Conservation (phyloP, 2,797 vertebrate genomes). For the Myoxocephalus aenaeus region DNA sequence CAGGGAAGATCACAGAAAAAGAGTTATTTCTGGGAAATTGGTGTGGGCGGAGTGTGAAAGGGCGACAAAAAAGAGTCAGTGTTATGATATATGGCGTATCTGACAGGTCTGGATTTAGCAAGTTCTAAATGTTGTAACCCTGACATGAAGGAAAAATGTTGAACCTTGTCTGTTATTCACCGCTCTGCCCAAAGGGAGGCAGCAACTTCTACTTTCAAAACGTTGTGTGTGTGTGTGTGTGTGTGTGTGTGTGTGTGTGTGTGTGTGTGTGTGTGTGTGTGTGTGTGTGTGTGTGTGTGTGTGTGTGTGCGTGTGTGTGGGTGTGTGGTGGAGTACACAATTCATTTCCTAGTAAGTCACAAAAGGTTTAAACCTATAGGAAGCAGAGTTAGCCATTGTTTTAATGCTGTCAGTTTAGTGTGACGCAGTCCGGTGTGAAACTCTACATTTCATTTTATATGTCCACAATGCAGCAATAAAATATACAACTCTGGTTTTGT, state of each 20-base stretch:
- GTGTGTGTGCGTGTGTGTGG: background rate
- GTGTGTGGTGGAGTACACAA: background rate
- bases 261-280: background rate
- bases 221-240: background rate
- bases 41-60: background rate
- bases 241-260: background rate
- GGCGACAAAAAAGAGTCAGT: slow-evolving; percentile 23
- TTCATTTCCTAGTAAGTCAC: background rate
- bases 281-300: background rate
- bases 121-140: slow-evolving; percentile 1
- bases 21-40: slow-evolving; percentile 9
- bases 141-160: slow-evolving; percentile 28
- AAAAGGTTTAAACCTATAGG: background rate
- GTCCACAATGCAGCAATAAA: background rate
- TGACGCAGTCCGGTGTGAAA: background rate
- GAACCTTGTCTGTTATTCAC: slow-evolving; percentile 30
- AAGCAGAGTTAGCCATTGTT: background rate
- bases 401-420: background rate
- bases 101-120: slow-evolving; percentile 23
- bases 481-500: background rate
- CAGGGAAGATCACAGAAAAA: slow-evolving; percentile 41
- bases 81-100: slow-evolving; percentile 16
- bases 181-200: slow-evolving; percentile 55
- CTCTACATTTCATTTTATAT: background rate
- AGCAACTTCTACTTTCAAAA: slow-evolving; percentile 33